These are phyloP conservation scores for Megaptera novaeangliae DNA, from an alignment of 2,113 vertebrate species.

Conservation along the genomic window DNA sequence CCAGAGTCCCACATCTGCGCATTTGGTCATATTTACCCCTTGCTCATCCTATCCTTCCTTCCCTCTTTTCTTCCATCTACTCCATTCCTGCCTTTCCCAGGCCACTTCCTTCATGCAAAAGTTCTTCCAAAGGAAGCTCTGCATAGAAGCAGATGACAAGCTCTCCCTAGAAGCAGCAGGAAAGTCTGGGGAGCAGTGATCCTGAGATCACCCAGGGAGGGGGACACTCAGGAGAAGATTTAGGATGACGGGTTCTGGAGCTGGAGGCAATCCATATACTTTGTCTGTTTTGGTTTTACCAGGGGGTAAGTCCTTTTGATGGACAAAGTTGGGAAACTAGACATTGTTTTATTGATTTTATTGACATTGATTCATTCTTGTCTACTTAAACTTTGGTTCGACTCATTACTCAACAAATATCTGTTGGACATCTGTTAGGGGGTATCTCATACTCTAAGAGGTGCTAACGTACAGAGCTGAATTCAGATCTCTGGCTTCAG, in stretches of 20 bases:
- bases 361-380: neutral
- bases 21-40: neutral
- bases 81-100: neutral
- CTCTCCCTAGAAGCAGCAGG: neutral
- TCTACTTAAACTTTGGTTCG: slow-evolving; percentile 7
- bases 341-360: neutral
- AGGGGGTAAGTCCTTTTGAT: neutral
- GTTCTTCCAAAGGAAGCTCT: neutral
- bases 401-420: neutral
- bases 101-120: neutral
- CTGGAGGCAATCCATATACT: neutral
- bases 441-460: neutral
- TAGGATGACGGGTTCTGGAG: neutral
- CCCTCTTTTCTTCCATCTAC: neutral
- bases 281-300: neutral
- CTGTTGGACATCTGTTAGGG: neutral
- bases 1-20: neutral
- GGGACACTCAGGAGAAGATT: neutral
- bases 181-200: neutral
- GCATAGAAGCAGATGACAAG: neutral
- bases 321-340: neutral
- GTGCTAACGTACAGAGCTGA: neutral
- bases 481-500: neutral
- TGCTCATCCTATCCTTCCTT: neutral
- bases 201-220: neutral